phyloP scores from a whole-genome alignment of 1,140 invertebrate genomes.

The Nixonia krombeini region DNA sequence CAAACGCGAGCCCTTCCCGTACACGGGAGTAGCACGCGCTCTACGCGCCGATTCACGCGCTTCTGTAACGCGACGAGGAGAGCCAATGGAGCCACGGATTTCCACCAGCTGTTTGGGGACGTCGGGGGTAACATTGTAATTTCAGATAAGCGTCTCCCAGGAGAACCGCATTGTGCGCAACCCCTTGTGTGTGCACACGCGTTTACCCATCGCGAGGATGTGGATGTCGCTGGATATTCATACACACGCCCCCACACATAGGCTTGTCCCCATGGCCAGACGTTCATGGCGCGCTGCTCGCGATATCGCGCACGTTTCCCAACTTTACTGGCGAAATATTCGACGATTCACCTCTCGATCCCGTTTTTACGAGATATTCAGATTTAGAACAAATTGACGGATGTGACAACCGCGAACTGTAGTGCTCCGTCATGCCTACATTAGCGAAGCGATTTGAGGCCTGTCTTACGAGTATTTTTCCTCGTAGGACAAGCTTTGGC shows the following conservation, averaged over 20 bases:
- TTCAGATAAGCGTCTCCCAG: slow-evolving; percentile 69
- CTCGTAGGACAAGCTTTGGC: no score
- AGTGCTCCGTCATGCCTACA: no score
- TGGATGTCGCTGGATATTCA: slow-evolving; percentile 33
- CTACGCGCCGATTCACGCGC: slow-evolving; percentile 19
- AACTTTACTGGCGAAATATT: background rate
- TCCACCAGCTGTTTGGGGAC: slow-evolving; percentile 36
- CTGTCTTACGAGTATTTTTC: no score
- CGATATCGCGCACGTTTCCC: slow-evolving; percentile 4
- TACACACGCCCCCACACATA: slow-evolving; percentile 3
- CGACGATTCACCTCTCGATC: slow-evolving; percentile 1
- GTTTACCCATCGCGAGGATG: slow-evolving; percentile 24
- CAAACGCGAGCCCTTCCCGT: slow-evolving; percentile 5
- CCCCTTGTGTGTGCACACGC: slow-evolving; percentile 33
- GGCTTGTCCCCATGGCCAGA: background rate
- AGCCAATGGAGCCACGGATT: slow-evolving; percentile 36
- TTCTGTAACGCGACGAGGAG: slow-evolving; percentile 22
- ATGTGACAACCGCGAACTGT: no score
- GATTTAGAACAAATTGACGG: no score
- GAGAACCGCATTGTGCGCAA: slow-evolving; percentile 58
- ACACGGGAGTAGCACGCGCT: slow-evolving; percentile 6
- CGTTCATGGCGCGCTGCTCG: slow-evolving; percentile 3
- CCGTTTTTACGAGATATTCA: background rate
- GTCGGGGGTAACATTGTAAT: slow-evolving; percentile 53
- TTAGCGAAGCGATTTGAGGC: no score